These are phyloP conservation scores for Ophiodon elongatus DNA, from an alignment of 2,113 vertebrate genomes.

Conservation along the genomic window DNA sequence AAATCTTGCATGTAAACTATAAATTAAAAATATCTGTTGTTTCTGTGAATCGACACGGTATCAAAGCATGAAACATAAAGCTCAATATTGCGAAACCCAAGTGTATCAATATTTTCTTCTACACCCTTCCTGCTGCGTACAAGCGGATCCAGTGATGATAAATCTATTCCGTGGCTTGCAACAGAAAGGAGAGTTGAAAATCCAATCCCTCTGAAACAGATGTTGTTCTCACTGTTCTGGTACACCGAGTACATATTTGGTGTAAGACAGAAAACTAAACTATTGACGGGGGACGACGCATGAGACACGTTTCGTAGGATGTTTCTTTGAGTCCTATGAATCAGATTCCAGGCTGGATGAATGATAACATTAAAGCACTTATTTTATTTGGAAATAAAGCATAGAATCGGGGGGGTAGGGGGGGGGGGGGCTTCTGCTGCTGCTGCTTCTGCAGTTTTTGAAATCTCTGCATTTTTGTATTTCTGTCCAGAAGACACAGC, in stretches of 20 bases:
- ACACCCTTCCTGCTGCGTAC: no score
- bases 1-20: no score
- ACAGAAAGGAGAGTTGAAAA: no score
- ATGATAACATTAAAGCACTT: background rate
- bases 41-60: no score
- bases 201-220: background rate
- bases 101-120: no score
- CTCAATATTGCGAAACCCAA: no score
- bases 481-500: conserved; percentile 27
- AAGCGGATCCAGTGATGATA: no score
- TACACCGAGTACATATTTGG: background rate
- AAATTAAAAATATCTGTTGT: no score
- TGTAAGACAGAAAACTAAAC: background rate
- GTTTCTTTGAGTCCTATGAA: background rate
- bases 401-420: background rate
- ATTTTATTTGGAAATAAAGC: background rate
- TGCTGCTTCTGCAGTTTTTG: conserved; percentile 13
- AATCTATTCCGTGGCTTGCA: no score
- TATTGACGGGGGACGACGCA: background rate
- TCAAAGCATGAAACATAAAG: no score
- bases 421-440: no score
- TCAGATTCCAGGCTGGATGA: background rate
- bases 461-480: background rate
- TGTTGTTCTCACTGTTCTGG: background rate
- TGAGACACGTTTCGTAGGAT: background rate